Evolutionary conservation across 2,113 vertebrate genomes (phyloP).

Genomic region (Rhombomys opimus): DNA sequence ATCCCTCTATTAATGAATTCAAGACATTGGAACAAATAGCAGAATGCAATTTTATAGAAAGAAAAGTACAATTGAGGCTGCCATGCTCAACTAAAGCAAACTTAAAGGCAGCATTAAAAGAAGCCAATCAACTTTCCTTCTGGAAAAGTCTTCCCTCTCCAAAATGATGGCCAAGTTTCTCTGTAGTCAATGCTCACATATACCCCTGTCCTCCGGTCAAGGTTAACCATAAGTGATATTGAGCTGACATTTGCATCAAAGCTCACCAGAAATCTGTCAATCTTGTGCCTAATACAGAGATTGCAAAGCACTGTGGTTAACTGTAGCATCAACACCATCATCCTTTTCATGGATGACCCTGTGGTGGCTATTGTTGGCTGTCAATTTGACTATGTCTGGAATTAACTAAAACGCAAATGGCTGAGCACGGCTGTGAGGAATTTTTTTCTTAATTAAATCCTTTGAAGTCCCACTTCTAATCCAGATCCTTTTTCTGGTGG

Average conservation of each 20-base stretch:
- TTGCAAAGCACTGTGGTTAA: constrained; percentile 1
- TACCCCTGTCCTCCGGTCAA: not conserved
- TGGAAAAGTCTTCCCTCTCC: constrained; percentile 3
- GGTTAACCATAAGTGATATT: not conserved
- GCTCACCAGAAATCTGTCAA: constrained; percentile 19
- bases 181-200: constrained; percentile 4
- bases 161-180: not conserved
- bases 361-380: not conserved
- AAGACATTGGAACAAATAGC: not conserved
- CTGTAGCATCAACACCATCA: not conserved
- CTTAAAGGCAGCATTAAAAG: not conserved
- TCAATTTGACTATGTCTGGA: not conserved
- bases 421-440: not conserved
- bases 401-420: not conserved
- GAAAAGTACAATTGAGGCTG: not conserved
- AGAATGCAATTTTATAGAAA: not conserved
- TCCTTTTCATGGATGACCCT: not conserved
- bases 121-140: not conserved
- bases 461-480: not conserved
- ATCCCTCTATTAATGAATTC: constrained; percentile 1
- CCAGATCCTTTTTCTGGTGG: not conserved
- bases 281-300: not conserved
- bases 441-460: not conserved
- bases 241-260: not conserved
- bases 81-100: not conserved